Percentiles rank a stretch among this genome's conserved stretches.
phyloP scores from a whole-genome alignment of 2,113 vertebrate species.

The Lynx canadensis region DNA sequence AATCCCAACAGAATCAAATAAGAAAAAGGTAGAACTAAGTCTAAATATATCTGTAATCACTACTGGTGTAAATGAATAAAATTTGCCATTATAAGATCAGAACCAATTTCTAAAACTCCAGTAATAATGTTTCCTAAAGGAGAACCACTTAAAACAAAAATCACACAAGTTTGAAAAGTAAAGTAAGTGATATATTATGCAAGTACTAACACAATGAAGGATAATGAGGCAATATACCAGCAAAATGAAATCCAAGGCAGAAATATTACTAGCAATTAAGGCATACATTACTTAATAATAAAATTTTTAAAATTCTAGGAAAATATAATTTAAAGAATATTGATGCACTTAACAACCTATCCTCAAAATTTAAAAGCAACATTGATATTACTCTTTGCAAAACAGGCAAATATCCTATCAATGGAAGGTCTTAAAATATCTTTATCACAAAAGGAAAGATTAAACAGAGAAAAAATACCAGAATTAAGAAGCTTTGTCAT shows the following conservation, averaged over 20 bases:
- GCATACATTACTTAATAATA: not conserved
- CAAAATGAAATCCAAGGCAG: constrained; percentile 33
- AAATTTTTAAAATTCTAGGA: not conserved
- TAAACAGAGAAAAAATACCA: not conserved
- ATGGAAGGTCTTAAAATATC: not conserved
- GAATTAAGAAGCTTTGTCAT: not conserved
- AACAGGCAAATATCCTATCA: not conserved
- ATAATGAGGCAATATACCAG: not conserved
- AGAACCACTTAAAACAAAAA: not conserved
- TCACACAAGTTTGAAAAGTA: not conserved
- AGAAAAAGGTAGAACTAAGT: not conserved
- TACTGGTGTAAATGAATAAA: not conserved
- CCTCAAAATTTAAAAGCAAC: not conserved
- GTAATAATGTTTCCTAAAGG: not conserved
- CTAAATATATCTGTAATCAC: not conserved
- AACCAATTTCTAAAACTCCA: not conserved
- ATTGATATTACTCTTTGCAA: not conserved
- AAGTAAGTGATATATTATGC: not conserved
- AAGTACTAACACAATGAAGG: not conserved
- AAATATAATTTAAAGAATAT: not conserved
- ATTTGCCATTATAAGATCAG: not conserved
- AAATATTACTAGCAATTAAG: not conserved
- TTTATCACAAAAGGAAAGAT: not conserved
- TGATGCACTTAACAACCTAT: not conserved
- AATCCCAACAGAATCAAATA: not conserved